These are phyloP conservation scores for Nomada ruficornis DNA, from an alignment of 2,888 invertebrate genomes.

Conservation along the genomic window DNA sequence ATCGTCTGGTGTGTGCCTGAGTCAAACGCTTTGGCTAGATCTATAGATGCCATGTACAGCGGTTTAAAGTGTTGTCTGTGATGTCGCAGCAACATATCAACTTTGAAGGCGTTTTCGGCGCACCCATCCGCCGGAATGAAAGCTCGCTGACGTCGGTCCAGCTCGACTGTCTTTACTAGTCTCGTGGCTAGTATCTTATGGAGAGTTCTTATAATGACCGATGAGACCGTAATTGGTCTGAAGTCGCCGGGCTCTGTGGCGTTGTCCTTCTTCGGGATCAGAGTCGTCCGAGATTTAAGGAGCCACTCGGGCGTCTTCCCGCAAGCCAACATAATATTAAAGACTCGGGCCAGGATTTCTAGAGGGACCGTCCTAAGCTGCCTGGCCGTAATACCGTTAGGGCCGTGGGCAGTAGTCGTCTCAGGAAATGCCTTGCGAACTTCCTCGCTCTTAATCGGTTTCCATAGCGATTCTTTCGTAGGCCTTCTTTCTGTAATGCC, in stretches of 20 bases:
- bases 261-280: constrained; percentile 63
- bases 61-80: no score
- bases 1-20: no score
- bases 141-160: constrained; percentile 61
- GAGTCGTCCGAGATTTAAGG: constrained; percentile 39
- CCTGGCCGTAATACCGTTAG: constrained; percentile 56
- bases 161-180: not conserved
- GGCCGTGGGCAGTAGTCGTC: constrained; percentile 39
- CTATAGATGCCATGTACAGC: no score
- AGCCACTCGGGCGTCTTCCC: constrained; percentile 50
- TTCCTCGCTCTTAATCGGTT: no score
- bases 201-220: constrained; percentile 39
- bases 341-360: constrained; percentile 37
- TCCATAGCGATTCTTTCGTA: not conserved
- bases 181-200: constrained; percentile 59
- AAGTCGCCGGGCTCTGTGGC: constrained; percentile 56
- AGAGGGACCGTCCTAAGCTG: constrained; percentile 42
- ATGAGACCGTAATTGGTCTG: constrained; percentile 63
- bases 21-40: no score
- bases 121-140: constrained; percentile 61
- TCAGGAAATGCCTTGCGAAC: no score
- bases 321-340: constrained; percentile 58
- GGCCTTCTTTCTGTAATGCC: no score
- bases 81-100: constrained; percentile 38
- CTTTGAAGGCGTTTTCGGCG: constrained; percentile 49